These are phyloP conservation scores for Willisornis vidua DNA, from an alignment of 2,113 vertebrate genomes.

Conservation along the genomic window DNA sequence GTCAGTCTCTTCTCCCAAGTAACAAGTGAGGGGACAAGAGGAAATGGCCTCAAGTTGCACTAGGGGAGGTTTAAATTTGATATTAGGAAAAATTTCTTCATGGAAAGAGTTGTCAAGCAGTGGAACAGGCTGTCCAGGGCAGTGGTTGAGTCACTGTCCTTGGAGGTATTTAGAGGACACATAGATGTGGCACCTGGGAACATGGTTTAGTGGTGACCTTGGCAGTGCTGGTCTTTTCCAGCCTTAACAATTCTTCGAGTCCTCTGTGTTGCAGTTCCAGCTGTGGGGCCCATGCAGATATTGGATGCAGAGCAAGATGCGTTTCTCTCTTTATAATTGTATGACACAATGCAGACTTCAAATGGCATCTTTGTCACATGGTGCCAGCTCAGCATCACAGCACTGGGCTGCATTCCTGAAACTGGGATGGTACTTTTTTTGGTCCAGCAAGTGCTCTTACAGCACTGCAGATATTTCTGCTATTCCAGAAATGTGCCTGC, in stretches of 20 bases:
- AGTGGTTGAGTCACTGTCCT: not conserved
- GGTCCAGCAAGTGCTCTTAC: not conserved
- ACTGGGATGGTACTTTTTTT: not conserved
- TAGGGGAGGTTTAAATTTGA: not conserved
- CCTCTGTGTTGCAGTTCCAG: not conserved
- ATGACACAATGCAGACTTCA: not conserved
- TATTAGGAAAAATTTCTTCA: not conserved
- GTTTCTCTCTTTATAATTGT: not conserved
- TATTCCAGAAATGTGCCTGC: not conserved
- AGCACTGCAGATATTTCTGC: not conserved
- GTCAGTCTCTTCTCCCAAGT: not conserved
- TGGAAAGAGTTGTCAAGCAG: not conserved
- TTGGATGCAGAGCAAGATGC: not conserved
- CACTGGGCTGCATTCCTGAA: rapidly evolving
- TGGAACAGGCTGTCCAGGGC: not conserved
- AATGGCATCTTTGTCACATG: rapidly evolving
- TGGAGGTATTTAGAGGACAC: not conserved
- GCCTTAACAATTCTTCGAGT: rapidly evolving
- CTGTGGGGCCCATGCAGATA: rapidly evolving
- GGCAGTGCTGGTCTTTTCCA: not conserved
- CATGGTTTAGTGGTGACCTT: not conserved
- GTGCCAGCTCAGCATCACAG: not conserved
- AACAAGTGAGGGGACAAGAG: not conserved
- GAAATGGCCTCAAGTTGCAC: not conserved
- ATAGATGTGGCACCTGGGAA: not conserved